A percentile compares a stretch with the other conserved stretches of the same genome.
Evolutionary conservation across 2,888 invertebrate genomes (phyloP).

Genomic region (Microplitis deprimator): DNA sequence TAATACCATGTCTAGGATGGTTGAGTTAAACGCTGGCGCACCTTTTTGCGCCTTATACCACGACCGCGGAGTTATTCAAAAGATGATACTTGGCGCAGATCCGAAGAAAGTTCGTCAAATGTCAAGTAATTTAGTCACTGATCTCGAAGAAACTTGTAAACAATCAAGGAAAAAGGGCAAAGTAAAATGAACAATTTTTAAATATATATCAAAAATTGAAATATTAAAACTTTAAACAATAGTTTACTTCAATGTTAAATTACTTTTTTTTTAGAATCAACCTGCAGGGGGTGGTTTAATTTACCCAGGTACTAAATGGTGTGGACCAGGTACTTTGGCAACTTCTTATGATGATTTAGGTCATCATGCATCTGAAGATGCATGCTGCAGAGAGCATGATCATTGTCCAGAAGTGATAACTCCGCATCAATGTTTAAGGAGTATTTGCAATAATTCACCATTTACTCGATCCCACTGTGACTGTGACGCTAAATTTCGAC

Average conservation of each 20-base stretch:
- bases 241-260: background rate
- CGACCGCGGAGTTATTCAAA: constrained; percentile 77
- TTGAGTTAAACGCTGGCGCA: constrained; percentile 75
- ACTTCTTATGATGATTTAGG: constrained; percentile 78
- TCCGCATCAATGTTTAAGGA: constrained; percentile 76
- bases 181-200: constrained; percentile 51
- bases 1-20: constrained; percentile 77
- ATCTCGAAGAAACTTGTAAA: constrained; percentile 75
- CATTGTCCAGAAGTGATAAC: constrained; percentile 77
- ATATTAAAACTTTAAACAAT: constrained; percentile 1
- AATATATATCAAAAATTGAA: background rate
- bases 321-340: constrained; percentile 81
- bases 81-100: constrained; percentile 76
- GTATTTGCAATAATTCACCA: constrained; percentile 79
- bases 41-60: constrained; percentile 77
- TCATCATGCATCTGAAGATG: constrained; percentile 77
- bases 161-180: constrained; percentile 64
- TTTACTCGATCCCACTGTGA: constrained; percentile 83
- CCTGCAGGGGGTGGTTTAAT: constrained; percentile 62
- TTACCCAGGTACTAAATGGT: constrained; percentile 83
- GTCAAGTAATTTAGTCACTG: constrained; percentile 75
- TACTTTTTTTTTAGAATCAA: constrained; percentile 55
- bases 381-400: constrained; percentile 83
- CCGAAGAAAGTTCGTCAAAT: constrained; percentile 75
- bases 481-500: constrained; percentile 81